Evolutionary conservation across 2,113 vertebrate species (phyloP).

Genomic region (Hoplias malabaricus): DNA sequence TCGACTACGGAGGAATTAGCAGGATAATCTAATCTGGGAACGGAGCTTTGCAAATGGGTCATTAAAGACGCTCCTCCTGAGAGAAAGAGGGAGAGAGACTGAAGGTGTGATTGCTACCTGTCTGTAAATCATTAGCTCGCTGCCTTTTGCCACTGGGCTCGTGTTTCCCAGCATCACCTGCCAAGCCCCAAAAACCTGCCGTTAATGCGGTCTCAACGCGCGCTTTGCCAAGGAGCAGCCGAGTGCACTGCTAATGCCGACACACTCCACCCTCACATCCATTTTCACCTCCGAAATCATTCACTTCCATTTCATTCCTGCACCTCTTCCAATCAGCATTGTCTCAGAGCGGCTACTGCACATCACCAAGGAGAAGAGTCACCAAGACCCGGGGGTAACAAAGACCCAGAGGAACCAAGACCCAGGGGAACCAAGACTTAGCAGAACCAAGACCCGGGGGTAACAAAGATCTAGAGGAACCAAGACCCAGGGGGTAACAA

Average conservation of each 20-base stretch:
- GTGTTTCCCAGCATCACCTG: conserved; percentile 25
- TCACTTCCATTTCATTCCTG: neutral
- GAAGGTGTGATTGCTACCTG: conserved; percentile 59
- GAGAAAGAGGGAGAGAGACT: conserved; percentile 66
- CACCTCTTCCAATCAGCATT: neutral
- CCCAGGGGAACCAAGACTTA: neutral
- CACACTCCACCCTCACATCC: neutral
- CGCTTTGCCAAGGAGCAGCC: conserved; percentile 16
- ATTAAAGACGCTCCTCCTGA: conserved; percentile 58
- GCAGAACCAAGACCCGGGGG: neutral
- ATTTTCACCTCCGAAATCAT: neutral
- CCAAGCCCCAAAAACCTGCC: conserved; percentile 9
- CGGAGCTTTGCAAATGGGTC: conserved; percentile 67
- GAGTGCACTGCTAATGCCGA: neutral
- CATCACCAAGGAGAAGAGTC: no score
- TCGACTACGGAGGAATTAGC: conserved; percentile 58
- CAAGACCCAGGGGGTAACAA: neutral
- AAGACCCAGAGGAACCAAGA: neutral
- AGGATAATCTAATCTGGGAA: conserved; percentile 70
- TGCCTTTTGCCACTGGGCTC: neutral
- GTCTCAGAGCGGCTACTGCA: neutral
- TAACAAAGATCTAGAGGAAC: neutral
- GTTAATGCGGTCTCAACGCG: conserved; percentile 17
- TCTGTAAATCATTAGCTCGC: conserved; percentile 24
- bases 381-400: no score